Evolutionary conservation across 1,140 invertebrate species (phyloP).

Genomic region (Bursaphelenchus mucronatus): DNA sequence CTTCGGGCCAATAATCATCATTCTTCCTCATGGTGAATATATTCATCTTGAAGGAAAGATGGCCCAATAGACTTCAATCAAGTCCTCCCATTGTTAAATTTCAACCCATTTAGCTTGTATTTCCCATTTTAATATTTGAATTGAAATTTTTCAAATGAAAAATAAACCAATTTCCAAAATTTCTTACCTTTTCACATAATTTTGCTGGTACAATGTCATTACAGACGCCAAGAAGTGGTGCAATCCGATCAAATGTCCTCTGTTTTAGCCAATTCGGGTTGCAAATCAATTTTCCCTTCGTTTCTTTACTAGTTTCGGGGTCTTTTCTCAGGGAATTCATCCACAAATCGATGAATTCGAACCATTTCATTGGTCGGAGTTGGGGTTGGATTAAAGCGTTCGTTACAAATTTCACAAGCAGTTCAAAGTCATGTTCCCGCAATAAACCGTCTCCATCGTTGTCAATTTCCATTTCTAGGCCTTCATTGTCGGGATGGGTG

Average conservation of each 20-base stretch:
- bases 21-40: too few species aligned
- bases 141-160: too few species aligned
- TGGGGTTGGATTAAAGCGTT: constrained; percentile 11
- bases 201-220: too few species aligned
- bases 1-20: too few species aligned
- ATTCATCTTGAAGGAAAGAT: too few species aligned
- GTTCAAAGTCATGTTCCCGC: constrained; percentile 4
- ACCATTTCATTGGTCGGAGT: neutral
- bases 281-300: neutral
- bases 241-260: neutral
- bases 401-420: constrained; percentile 12
- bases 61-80: too few species aligned
- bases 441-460: constrained; percentile 8
- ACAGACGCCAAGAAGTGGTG: too few species aligned
- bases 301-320: neutral
- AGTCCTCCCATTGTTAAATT: too few species aligned
- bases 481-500: constrained; percentile 20
- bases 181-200: too few species aligned
- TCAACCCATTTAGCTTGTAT: too few species aligned
- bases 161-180: too few species aligned
- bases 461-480: constrained; percentile 14
- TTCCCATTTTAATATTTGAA: too few species aligned
- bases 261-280: constrained; percentile 21
- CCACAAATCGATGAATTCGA: neutral
- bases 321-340: neutral